These are phyloP conservation scores for Rhopalosiphum nymphaeae DNA, from an alignment of 2,888 invertebrate genomes.

Conservation along the genomic window DNA sequence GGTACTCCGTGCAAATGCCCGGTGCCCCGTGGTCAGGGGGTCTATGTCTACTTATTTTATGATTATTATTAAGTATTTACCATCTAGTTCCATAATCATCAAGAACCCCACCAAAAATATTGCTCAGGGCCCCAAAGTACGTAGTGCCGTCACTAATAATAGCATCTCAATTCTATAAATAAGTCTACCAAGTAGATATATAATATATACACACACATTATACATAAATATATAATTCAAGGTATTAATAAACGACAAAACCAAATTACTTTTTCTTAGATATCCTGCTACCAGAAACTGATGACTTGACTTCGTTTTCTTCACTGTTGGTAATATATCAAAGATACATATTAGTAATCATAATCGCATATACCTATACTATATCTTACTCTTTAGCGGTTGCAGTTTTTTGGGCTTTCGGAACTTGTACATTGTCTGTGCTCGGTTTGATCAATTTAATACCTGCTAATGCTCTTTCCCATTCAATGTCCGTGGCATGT, in stretches of 20 bases:
- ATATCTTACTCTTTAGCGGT: neutral
- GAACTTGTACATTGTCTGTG: neutral
- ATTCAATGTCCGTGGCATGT: constrained; percentile 26
- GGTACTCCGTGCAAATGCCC: too few species aligned
- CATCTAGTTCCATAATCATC: too few species aligned
- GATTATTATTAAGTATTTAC: too few species aligned
- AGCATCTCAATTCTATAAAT: neutral
- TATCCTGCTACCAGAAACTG: neutral
- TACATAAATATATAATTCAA: neutral
- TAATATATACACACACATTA: too few species aligned
- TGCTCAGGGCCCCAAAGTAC: too few species aligned
- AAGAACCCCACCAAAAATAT: too few species aligned
- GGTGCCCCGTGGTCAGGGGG: too few species aligned
- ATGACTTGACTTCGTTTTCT: neutral
- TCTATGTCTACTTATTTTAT: too few species aligned
- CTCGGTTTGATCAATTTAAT: neutral
- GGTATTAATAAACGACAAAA: neutral
- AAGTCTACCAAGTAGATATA: neutral
- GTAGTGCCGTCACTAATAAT: too few species aligned
- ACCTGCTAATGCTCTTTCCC: constrained; percentile 42
- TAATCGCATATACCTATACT: neutral
- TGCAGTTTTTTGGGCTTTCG: neutral
- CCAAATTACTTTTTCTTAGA: neutral
- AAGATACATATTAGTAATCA: neutral
- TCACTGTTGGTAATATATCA: neutral